Percentiles rank a stretch among this genome's conserved stretches.
Evolutionary conservation across 2,113 vertebrate genomes (phyloP).

Genomic region (Chunga burmeisteri): DNA sequence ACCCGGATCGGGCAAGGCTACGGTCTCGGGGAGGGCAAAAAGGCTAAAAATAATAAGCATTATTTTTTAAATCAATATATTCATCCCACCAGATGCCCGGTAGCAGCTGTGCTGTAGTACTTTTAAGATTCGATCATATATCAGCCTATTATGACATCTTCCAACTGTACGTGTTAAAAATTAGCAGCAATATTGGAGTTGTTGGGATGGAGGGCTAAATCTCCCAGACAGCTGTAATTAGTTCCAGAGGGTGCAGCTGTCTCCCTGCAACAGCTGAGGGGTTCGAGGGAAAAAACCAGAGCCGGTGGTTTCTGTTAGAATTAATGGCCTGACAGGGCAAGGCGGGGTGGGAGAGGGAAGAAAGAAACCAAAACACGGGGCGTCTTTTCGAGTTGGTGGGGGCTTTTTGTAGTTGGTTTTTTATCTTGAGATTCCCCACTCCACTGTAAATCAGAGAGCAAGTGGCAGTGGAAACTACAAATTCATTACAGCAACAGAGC

Average conservation of each 20-base stretch:
- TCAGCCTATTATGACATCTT: constrained; percentile 60
- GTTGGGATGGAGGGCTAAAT: constrained; percentile 53
- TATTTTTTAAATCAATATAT: not conserved
- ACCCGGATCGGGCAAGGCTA: fast-evolving
- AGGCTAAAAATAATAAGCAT: not conserved
- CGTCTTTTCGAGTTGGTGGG: not conserved
- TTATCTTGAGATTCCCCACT: not conserved
- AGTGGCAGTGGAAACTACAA: constrained; percentile 9
- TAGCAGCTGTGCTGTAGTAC: constrained; percentile 60
- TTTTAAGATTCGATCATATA: not conserved
- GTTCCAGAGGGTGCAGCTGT: constrained; percentile 77
- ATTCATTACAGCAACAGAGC: not conserved
- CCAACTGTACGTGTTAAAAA: constrained; percentile 69
- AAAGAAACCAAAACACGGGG: constrained; percentile 28
- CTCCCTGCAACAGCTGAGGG: constrained; percentile 72
- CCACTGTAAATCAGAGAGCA: constrained; percentile 39
- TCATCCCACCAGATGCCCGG: constrained; percentile 13
- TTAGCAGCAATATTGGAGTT: constrained; percentile 63
- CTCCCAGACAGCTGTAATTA: constrained; percentile 77
- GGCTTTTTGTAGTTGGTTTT: not conserved
- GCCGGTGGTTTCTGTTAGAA: constrained; percentile 70
- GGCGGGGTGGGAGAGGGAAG: constrained; percentile 33
- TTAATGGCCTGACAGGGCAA: constrained; percentile 74
- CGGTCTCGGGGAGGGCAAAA: not conserved
- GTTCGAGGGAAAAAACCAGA: constrained; percentile 60